Conservation (phyloP, 2,797 vertebrate genomes). For the Okamejei kenojei region DNA sequence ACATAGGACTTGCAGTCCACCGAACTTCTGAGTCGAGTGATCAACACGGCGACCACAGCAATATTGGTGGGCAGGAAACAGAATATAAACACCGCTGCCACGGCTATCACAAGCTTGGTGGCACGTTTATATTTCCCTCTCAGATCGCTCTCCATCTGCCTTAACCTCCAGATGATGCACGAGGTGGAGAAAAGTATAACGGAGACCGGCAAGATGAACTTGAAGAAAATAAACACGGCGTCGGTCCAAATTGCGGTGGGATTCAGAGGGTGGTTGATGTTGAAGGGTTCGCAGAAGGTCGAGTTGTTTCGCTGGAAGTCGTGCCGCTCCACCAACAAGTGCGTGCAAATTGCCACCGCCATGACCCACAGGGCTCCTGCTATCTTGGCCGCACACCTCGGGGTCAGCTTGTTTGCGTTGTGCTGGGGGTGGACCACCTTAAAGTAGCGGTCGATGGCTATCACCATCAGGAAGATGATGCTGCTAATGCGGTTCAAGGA, state of each 20-base stretch:
- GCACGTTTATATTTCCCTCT: constrained; percentile 31
- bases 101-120: constrained; percentile 37
- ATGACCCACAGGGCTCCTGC: constrained; percentile 20
- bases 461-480: background rate
- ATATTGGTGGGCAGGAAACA: constrained; percentile 40
- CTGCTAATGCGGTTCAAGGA: background rate
- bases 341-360: background rate
- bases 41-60: constrained; percentile 24
- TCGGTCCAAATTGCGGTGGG: constrained; percentile 25
- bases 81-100: constrained; percentile 37
- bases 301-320: constrained; percentile 19
- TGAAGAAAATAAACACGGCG: constrained; percentile 35
- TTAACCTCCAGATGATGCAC: constrained; percentile 38
- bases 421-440: constrained; percentile 21
- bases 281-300: constrained; percentile 38
- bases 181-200: constrained; percentile 38
- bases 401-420: background rate
- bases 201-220: constrained; percentile 35
- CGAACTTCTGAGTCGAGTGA: background rate
- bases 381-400: background rate
- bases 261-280: background rate
- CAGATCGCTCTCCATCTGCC: background rate
- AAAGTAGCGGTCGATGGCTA: constrained; percentile 19
- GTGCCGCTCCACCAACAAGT: constrained; percentile 10
- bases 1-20: constrained; percentile 31